Evolutionary conservation across 2,888 invertebrate species (phyloP), one percentile per base, ranked within the genome.

Genomic region (Ganaspis brasiliensis): DNA sequence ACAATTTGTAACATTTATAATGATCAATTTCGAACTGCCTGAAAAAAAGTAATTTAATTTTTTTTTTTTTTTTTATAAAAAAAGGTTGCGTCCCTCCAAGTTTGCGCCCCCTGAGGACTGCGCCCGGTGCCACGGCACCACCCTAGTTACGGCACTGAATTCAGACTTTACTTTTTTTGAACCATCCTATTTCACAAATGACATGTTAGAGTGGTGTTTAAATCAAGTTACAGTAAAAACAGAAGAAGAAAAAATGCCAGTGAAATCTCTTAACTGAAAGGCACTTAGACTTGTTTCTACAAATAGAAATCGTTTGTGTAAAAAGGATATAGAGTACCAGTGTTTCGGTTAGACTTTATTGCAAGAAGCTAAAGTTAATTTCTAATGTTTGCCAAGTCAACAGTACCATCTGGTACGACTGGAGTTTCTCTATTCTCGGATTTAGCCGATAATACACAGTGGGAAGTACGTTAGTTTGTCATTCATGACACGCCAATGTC

Each of bases 361-460:
- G 67, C 45, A 67, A 67, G 45, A 45, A 67, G 45, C 21, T 45
- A 26, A 67, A 67, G 45, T 49, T 67, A 49, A 67, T 67, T 67
- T 67, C 67, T 67, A 26, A 67, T 26, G 67, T 67, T 67, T 67
- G 67, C 67, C 21, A 45, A 67, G 67, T 67, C 67, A 45, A 67
- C 67, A 40, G 67, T 67, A 67, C 40, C 67, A 67, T 67, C 67
- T 67, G 67, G 67, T 67, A 67, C 67, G 45, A 67, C 67, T 67
- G 67, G 67, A 45, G 67, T 67, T 67, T 45, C 59, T 59, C 67
- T 45, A 24, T 45, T 67, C 45, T 67, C 21, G 67, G 67, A 67
- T 67, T 67, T 26, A 67, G 45, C 67, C 67, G 67, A 67, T 67
- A 67, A 67, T 67, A 67, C 67, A 67, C 67, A 67, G 67, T 45